A percentile compares a stretch with the other conserved stretches of the same genome.
Conservation (phyloP, 2,888 invertebrate genomes). For the Drosophila bunnanda region DNA sequence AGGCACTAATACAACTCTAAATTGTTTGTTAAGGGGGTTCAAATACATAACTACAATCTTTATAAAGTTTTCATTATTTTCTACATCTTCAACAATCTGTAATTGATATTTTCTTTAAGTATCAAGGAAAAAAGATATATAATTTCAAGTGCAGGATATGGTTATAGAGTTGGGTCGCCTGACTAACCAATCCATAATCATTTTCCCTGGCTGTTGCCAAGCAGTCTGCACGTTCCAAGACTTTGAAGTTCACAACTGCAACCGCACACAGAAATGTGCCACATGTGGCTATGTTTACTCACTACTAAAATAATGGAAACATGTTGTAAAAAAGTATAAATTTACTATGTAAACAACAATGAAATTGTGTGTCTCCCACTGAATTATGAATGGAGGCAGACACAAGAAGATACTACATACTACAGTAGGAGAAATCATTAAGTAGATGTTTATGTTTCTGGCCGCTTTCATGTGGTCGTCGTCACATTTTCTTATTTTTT, state of each 20-base stretch:
- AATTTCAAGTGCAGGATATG: conserved; percentile 63
- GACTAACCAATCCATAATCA: conserved; percentile 30
- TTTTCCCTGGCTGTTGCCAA: conserved; percentile 62
- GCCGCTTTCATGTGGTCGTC: conserved; percentile 76
- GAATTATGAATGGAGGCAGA: conserved; percentile 66
- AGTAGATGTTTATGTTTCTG: conserved; percentile 76
- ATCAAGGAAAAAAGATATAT: background rate
- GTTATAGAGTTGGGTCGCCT: conserved; percentile 13
- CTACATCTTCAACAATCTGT: background rate
- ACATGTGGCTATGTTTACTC: conserved; percentile 71
- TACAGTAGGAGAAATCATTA: conserved; percentile 72
- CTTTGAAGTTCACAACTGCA: conserved; percentile 73
- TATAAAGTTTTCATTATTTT: background rate
- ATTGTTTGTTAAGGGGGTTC: background rate
- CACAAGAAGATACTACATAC: conserved; percentile 13
- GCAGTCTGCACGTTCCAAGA: conserved; percentile 67
- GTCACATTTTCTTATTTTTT: conserved; percentile 59
- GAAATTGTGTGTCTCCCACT: conserved; percentile 43
- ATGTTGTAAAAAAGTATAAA: conserved; percentile 80
- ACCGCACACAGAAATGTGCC: conserved; percentile 66
- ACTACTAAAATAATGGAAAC: conserved; percentile 79
- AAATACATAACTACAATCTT: background rate
- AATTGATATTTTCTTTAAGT: conserved; percentile 8
- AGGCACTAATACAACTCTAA: background rate
- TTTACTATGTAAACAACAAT: conserved; percentile 79